A percentile compares a stretch with the other conserved stretches of the same genome.
phyloP scores from a whole-genome alignment of 2,888 invertebrate species.

The Cosmopolites sordidus region DNA sequence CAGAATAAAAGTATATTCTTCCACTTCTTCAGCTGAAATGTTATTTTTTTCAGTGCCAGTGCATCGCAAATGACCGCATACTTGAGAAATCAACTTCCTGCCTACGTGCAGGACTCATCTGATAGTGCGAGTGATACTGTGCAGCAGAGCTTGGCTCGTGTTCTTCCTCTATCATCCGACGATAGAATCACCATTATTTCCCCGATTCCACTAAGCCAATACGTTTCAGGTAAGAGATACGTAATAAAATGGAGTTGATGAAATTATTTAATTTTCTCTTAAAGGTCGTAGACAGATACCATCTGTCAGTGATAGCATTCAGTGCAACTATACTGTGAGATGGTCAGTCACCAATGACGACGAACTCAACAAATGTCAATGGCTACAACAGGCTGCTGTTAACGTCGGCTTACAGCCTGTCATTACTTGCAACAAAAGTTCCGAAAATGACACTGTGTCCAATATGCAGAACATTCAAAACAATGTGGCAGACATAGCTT shows the following conservation, averaged over 20 bases:
- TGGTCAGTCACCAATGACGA: slow-evolving; percentile 58
- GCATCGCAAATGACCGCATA: slow-evolving; percentile 17
- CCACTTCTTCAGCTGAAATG: too few relatives aligned
- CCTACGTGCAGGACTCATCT: slow-evolving; percentile 6
- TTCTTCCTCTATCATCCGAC: slow-evolving; percentile 21
- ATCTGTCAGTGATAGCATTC: slow-evolving; percentile 27
- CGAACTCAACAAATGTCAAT: slow-evolving; percentile 59
- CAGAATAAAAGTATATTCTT: too few relatives aligned
- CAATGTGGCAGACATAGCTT: slow-evolving; percentile 55
- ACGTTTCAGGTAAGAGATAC: slow-evolving; percentile 28
- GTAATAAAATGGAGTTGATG: too few relatives aligned
- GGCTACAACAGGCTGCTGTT: slow-evolving; percentile 55
- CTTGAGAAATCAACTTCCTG: slow-evolving; percentile 17
- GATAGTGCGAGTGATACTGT: background rate
- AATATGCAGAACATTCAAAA: slow-evolving; percentile 55
- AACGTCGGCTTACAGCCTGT: slow-evolving; percentile 58
- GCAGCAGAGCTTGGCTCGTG: slow-evolving; percentile 20
- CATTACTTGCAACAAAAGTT: slow-evolving; percentile 52
- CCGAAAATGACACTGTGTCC: slow-evolving; percentile 46
- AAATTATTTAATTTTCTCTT: too few relatives aligned
- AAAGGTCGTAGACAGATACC: slow-evolving; percentile 29
- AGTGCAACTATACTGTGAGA: slow-evolving; percentile 43
- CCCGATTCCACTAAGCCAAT: slow-evolving; percentile 22
- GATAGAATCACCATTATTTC: slow-evolving; percentile 26
- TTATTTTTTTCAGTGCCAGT: slow-evolving; percentile 6